phyloP scores from a whole-genome alignment of 2,888 invertebrate genomes.

The Cactoblastis cactorum region DNA sequence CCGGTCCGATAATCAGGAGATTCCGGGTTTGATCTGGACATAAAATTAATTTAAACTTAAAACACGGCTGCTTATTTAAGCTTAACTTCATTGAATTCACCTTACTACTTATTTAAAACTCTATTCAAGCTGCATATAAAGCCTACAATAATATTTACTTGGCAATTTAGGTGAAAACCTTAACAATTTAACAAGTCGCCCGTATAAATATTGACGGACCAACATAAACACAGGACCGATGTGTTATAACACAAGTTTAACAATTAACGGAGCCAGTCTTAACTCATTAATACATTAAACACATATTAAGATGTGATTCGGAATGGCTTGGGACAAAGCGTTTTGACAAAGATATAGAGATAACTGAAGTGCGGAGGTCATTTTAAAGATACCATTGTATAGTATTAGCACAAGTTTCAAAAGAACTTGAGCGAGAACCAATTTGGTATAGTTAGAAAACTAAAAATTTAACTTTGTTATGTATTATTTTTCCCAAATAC shows the following conservation, averaged over 20 bases:
- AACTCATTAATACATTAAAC: constrained; percentile 65
- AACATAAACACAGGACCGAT: not conserved
- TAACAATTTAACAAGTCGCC: not conserved
- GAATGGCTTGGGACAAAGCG: constrained; percentile 19
- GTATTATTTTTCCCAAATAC: too few relatives aligned
- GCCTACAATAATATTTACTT: constrained; percentile 1
- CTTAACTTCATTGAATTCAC: too few relatives aligned
- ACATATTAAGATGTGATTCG: constrained; percentile 52
- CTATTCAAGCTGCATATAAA: not conserved
- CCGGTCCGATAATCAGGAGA: too few relatives aligned
- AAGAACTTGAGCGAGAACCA: too few relatives aligned
- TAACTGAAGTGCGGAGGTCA: not conserved
- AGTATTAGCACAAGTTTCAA: too few relatives aligned
- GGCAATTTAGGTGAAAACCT: not conserved
- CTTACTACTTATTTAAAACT: not conserved
- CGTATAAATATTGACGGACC: not conserved
- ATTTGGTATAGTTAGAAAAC: too few relatives aligned
- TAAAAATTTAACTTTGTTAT: too few relatives aligned
- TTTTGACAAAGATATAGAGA: not conserved
- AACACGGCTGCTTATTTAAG: too few relatives aligned
- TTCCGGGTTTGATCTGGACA: too few relatives aligned
- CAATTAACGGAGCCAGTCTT: constrained; percentile 22
- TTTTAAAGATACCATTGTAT: too few relatives aligned
- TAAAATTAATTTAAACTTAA: too few relatives aligned
- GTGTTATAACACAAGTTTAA: constrained; percentile 15